Percentiles rank a stretch among this genome's conserved stretches.
phyloP scores from a whole-genome alignment of 2,888 invertebrate genomes.

The Drosophila bunnanda region DNA sequence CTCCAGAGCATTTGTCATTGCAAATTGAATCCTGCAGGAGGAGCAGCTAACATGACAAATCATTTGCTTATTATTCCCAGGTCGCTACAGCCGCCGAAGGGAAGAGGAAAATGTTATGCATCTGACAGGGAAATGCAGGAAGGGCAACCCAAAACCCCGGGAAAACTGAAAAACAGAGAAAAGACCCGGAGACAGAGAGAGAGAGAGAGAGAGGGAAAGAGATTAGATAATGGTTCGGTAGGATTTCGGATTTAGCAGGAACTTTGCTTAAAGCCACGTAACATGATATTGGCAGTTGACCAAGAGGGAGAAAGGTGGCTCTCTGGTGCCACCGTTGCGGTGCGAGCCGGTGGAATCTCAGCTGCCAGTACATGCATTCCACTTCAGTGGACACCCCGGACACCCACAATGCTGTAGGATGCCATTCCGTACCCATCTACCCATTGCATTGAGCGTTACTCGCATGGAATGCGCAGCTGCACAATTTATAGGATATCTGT shows the following conservation, averaged over 20 bases:
- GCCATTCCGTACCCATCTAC: not conserved
- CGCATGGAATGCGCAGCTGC: constrained; percentile 74
- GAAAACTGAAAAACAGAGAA: constrained; percentile 1
- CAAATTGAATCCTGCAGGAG: constrained; percentile 41
- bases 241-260: constrained; percentile 21
- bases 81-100: constrained; percentile 9
- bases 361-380: constrained; percentile 54
- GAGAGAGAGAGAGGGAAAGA: not conserved
- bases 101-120: constrained; percentile 30
- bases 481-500: constrained; percentile 69
- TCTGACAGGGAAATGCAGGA: constrained; percentile 27
- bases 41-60: constrained; percentile 64
- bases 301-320: constrained; percentile 33
- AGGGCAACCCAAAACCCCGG: constrained; percentile 9
- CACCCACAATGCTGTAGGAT: not conserved
- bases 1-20: constrained; percentile 40
- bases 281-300: constrained; percentile 65
- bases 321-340: constrained; percentile 8
- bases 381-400: constrained; percentile 52
- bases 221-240: constrained; percentile 55
- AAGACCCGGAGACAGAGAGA: not conserved
- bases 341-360: constrained; percentile 19
- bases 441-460: constrained; percentile 59
- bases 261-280: constrained; percentile 46
- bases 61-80: constrained; percentile 62